phyloP scores from a whole-genome alignment of 2,888 invertebrate species.

The Apotomis capreana region DNA sequence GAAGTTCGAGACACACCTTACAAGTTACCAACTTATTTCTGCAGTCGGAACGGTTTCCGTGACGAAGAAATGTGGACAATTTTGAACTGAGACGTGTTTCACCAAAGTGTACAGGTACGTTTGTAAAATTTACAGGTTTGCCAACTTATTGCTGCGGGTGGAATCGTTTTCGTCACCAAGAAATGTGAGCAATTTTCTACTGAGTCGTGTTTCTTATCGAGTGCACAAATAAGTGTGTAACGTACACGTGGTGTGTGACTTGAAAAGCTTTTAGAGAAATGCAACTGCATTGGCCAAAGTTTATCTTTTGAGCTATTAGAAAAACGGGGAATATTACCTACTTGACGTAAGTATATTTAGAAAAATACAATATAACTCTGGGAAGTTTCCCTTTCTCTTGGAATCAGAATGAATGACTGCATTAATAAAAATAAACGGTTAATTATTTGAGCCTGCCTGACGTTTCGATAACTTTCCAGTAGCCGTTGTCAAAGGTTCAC shows the following conservation, averaged over 20 bases:
- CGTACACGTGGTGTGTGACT: conserved; percentile 20
- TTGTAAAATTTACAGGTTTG: conserved; percentile 16
- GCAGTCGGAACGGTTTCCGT: background rate
- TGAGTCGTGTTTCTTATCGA: background rate
- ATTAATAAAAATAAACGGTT: too few species aligned
- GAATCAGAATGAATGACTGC: too few species aligned
- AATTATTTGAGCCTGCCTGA: too few species aligned
- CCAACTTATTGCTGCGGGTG: conserved; percentile 13
- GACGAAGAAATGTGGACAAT: background rate
- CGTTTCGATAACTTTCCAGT: too few species aligned
- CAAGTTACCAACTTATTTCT: conserved; percentile 8
- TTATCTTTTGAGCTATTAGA: conserved; percentile 18
- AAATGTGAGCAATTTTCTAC: background rate
- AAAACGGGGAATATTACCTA: too few species aligned
- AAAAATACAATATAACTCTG: too few species aligned
- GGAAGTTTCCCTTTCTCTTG: too few species aligned
- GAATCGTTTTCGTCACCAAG: background rate
- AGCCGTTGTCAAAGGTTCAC: too few species aligned
- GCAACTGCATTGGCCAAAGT: conserved; percentile 21
- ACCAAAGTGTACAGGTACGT: background rate
- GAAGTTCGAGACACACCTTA: conserved; percentile 41
- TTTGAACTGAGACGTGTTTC: conserved; percentile 2
- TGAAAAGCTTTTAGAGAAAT: conserved; percentile 38
- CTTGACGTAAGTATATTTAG: too few species aligned
- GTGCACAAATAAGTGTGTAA: conserved; percentile 15